A percentile compares a stretch with the other conserved stretches of the same genome.
Evolutionary conservation across 2,113 vertebrate genomes (phyloP).

Genomic region (Corythoichthys intestinalis): DNA sequence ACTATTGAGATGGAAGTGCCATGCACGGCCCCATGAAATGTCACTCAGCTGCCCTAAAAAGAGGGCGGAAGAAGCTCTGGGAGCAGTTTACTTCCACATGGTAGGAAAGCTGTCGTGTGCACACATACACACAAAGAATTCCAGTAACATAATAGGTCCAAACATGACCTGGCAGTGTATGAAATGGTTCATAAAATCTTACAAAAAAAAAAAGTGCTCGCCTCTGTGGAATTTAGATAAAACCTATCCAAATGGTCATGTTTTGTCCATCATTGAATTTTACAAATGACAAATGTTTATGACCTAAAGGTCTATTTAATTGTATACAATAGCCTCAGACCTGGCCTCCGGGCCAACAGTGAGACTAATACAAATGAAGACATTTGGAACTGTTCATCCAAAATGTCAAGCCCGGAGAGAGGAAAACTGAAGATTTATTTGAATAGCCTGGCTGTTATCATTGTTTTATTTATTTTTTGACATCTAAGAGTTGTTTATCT

Average conservation of each 20-base stretch:
- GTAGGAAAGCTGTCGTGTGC: constrained; percentile 38
- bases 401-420: background rate
- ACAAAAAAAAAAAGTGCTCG: constrained; percentile 22
- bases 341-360: background rate
- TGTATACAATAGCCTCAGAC: background rate
- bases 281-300: background rate
- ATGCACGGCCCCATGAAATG: constrained; percentile 52
- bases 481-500: too few relatives aligned
- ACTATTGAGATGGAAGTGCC: constrained; percentile 63
- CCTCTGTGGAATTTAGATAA: background rate
- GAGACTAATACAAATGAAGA: background rate
- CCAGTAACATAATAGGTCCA: background rate
- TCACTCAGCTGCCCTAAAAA: constrained; percentile 48
- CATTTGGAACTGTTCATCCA: background rate
- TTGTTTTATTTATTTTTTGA: background rate
- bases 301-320: background rate
- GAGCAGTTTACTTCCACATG: constrained; percentile 51
- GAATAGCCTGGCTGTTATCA: background rate
- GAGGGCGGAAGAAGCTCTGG: constrained; percentile 9
- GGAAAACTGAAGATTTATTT: background rate
- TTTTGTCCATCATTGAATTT: background rate
- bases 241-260: background rate
- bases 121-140: constrained; percentile 6
- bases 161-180: background rate
- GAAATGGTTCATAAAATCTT: constrained; percentile 21